Evolutionary conservation across 1,140 invertebrate genomes (phyloP).

Genomic region (Oryzaephilus surinamensis): DNA sequence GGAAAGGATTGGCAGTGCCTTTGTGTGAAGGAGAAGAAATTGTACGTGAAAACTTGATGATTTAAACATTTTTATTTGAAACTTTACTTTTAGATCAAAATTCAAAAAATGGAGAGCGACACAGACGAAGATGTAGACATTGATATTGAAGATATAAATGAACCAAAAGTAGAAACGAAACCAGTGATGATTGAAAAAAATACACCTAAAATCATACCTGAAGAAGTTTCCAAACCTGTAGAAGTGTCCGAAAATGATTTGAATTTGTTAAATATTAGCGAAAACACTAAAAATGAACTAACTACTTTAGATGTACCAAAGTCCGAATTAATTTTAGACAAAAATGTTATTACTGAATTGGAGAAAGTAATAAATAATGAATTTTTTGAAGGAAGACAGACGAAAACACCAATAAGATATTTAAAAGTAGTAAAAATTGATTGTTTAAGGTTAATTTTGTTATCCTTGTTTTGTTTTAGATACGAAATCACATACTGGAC

Average conservation of each 20-base stretch:
- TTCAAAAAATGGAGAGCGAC: constrained; percentile 39
- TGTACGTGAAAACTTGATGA: constrained; percentile 33
- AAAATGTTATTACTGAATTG: constrained; percentile 39
- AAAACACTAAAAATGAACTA: constrained; percentile 12
- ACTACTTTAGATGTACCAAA: constrained; percentile 33
- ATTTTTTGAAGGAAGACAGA: constrained; percentile 47
- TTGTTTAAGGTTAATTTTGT: not conserved
- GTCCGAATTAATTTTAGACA: constrained; percentile 36
- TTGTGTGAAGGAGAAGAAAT: constrained; percentile 48
- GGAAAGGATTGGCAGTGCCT: constrained; percentile 40
- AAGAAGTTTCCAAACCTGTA: constrained; percentile 9
- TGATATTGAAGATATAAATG: constrained; percentile 43
- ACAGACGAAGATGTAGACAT: constrained; percentile 47
- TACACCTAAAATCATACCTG: not conserved
- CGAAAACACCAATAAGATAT: constrained; percentile 50
- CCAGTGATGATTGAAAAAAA: not conserved
- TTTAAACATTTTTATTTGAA: not conserved
- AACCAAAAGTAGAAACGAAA: constrained; percentile 16
- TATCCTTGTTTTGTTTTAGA: constrained; percentile 28
- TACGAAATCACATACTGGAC: constrained; percentile 49
- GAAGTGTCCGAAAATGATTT: constrained; percentile 8
- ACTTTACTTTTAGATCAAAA: constrained; percentile 18
- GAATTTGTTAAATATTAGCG: constrained; percentile 4
- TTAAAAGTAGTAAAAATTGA: constrained; percentile 34
- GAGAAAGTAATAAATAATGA: constrained; percentile 47